phyloP scores from a whole-genome alignment of 2,888 invertebrate species.

The Isotomurus palustris region DNA sequence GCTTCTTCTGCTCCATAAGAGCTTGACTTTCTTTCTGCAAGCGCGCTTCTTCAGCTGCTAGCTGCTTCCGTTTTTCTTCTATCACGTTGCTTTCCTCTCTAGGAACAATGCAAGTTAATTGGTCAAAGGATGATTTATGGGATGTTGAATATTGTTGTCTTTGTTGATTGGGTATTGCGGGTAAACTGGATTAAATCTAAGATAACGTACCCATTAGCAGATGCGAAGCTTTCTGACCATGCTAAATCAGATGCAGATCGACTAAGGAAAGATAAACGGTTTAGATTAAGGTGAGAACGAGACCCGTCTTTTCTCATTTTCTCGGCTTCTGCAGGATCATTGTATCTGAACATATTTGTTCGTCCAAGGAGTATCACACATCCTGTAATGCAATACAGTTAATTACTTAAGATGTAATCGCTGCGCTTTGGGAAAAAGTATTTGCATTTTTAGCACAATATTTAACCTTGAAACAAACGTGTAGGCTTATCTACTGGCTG shows the following conservation, averaged over 20 bases:
- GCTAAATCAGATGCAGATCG: conserved; percentile 74
- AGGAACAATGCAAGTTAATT: not conserved
- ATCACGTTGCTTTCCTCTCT: conserved; percentile 41
- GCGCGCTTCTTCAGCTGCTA: conserved; percentile 45
- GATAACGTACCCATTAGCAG: conserved; percentile 20
- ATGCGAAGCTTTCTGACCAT: conserved; percentile 51
- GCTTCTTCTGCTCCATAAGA: conserved; percentile 46
- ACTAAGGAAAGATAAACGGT: conserved; percentile 72
- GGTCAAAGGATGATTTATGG: not conserved
- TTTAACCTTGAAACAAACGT: conserved; percentile 65
- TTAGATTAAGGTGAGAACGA: conserved; percentile 68
- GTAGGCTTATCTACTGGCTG: conserved; percentile 71
- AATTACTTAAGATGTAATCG: not conserved
- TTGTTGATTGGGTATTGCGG: not conserved
- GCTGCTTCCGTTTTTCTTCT: conserved; percentile 44
- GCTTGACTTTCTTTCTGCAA: conserved; percentile 48
- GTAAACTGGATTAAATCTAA: conserved; percentile 27
- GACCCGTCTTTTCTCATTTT: conserved; percentile 70
- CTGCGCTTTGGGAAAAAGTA: not conserved
- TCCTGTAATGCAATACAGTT: conserved; percentile 52
- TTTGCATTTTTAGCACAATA: not conserved
- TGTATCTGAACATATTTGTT: conserved; percentile 79
- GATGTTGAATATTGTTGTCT: too few relatives aligned
- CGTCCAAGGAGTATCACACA: conserved; percentile 72
- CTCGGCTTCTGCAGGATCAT: conserved; percentile 83